Evolutionary conservation across 30 jellyfish, hydroid and myxozoan genomes (phyloP).

Genomic region (Mastigias papua): DNA sequence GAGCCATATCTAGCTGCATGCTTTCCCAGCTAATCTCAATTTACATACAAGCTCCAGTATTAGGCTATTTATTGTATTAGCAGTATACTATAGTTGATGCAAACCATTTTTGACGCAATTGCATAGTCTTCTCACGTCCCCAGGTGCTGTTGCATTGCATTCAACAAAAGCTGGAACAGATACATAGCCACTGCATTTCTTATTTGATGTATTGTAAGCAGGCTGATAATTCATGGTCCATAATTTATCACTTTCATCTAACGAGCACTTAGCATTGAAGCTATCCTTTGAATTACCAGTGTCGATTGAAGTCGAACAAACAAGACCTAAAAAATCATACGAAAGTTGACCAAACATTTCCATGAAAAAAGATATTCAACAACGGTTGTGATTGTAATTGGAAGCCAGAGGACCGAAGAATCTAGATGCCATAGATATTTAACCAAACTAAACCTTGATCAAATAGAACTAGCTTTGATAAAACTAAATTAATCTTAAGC

Average conservation of each 20-base stretch:
- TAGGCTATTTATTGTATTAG: too few species aligned
- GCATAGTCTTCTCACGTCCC: constrained; percentile 58
- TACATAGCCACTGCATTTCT: constrained; percentile 56
- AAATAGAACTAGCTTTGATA: too few species aligned
- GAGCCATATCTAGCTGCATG: too few species aligned
- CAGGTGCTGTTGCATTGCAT: constrained; percentile 44
- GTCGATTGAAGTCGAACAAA: constrained; percentile 37
- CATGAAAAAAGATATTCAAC: too few species aligned
- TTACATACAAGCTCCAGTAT: too few species aligned
- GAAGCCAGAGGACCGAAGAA: background rate
- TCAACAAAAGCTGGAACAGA: constrained; percentile 28
- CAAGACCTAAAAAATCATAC: constrained; percentile 47
- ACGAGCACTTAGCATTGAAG: constrained; percentile 31
- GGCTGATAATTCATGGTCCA: constrained; percentile 55
- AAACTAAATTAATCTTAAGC: too few species aligned
- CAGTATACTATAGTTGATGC: too few species aligned
- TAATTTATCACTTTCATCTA: constrained; percentile 19
- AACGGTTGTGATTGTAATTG: background rate
- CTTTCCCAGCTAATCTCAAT: too few species aligned
- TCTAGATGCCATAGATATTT: too few species aligned
- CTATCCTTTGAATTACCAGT: constrained; percentile 45
- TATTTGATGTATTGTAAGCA: background rate
- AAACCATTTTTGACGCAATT: constrained; percentile 63
- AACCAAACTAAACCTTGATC: too few species aligned
- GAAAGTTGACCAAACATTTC: too few species aligned